Evolutionary conservation across 1,140 invertebrate genomes (phyloP), one percentile per base, ranked within the genome.

Genomic region (Solenopsis invicta): DNA sequence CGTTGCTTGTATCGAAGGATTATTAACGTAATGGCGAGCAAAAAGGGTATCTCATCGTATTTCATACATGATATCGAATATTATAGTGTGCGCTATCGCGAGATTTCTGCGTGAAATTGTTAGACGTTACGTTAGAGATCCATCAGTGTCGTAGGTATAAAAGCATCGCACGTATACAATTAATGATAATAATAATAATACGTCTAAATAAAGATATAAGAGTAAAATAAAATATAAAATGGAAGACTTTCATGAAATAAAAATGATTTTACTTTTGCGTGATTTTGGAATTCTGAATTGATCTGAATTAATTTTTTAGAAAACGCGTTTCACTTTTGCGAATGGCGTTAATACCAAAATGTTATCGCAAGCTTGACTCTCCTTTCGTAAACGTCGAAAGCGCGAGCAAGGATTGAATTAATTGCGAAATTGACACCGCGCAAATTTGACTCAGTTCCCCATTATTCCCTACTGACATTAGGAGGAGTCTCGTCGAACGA

Each of bases 401-500:
- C 52, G 16, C 48, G 37, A 67, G n/a, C 29, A 37, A 37, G 61
- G 29, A 52, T 80, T 67, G 34, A 52, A 80, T 80, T 80, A 80
- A 80, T 80, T 61, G 48, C 45, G 34, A n/a, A 37, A 13, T n/a
- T n/a, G 37, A 78, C 18, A 50, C n/a, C 12, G 29, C 3, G 29
- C 76, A 48, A 52, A 67, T 80, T 67, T 24, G 29, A 16, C 48
- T 54, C 45, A 29, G 29, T 41, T 67, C 48, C 21, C 61, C 76
- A 13, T 80, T 80, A 37, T 56, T 80, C 61, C n/a, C 61, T 16
- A 37, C 59, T 48, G 61, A 52, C 50, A 67, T 67, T 37, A 67
- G 76, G 76, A 12, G 56, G 76, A 12, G 56, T 67, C 12, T 48
- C 29, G 37, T 54, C 52, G 76, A 80, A 67, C n/a, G 61, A 80